Evolutionary conservation across 2,113 vertebrate species (phyloP).

Genomic region (Cranoglanis bouderius): DNA sequence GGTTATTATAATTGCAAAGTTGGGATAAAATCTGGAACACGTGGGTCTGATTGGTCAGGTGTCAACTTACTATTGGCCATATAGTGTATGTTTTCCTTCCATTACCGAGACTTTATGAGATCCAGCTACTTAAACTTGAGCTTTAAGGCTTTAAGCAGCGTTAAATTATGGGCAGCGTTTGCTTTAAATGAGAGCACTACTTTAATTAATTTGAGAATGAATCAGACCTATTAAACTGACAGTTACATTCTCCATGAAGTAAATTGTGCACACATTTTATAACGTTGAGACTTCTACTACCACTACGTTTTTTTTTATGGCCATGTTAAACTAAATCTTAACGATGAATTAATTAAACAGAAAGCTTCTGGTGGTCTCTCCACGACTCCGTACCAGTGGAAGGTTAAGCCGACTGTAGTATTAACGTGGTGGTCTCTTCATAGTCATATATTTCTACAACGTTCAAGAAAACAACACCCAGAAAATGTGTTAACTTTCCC

Average conservation of each 20-base stretch:
- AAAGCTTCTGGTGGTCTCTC: not conserved
- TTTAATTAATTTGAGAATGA: not conserved
- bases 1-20: not conserved
- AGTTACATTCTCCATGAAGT: not conserved
- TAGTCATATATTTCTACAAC: not conserved
- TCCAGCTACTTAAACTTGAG: not conserved
- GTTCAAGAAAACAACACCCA: not conserved
- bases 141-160: not conserved
- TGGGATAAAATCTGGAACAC: not conserved
- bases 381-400: not conserved
- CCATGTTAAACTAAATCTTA: not conserved
- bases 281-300: not conserved
- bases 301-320: not conserved
- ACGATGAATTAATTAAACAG: not conserved
- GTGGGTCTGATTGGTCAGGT: not conserved
- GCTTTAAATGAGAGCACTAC: not conserved
- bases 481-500: not conserved
- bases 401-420: not conserved
- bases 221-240: not conserved
- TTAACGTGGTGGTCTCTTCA: not conserved
- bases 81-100: not conserved
- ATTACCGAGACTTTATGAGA: not conserved
- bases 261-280: not conserved
- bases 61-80: not conserved
- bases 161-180: not conserved